A percentile compares a stretch with the other conserved stretches of the same genome.
Conservation (phyloP, 2,888 invertebrate genomes). For the Willowsia nigromaculata region DNA sequence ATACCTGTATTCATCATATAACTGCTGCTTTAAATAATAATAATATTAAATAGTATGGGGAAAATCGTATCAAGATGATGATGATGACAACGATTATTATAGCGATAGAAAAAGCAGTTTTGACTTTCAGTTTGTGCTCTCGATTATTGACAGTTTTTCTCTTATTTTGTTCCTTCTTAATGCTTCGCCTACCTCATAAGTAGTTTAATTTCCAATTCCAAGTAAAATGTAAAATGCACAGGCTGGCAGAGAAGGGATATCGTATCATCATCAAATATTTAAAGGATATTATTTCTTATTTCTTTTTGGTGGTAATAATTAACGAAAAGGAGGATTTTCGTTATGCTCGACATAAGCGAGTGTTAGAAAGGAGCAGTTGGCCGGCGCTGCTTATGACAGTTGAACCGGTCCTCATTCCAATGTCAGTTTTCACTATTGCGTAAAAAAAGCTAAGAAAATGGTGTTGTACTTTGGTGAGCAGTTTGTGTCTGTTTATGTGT, state of each 20-base stretch:
- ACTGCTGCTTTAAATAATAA: slow-evolving; percentile 15
- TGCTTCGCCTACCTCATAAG: background rate
- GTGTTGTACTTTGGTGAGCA: background rate
- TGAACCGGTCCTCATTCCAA: slow-evolving; percentile 59
- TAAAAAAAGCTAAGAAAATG: slow-evolving; percentile 43
- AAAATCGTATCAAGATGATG: slow-evolving; percentile 16
- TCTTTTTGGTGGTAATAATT: slow-evolving; percentile 49
- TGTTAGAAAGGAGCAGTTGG: slow-evolving; percentile 64
- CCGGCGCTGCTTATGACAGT: slow-evolving; percentile 69
- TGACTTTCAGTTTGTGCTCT: slow-evolving; percentile 19
- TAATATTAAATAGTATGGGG: background rate
- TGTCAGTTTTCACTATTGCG: slow-evolving; percentile 45
- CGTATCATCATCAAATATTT: slow-evolving; percentile 58
- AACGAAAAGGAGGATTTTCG: slow-evolving; percentile 45
- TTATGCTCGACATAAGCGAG: slow-evolving; percentile 3
- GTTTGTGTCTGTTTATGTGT: background rate
- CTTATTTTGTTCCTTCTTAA: background rate
- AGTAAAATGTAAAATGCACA: too few relatives aligned
- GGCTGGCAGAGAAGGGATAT: background rate
- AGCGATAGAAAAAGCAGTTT: slow-evolving; percentile 23
- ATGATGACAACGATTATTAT: slow-evolving; percentile 24
- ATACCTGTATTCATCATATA: background rate
- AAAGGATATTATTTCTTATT: slow-evolving; percentile 48
- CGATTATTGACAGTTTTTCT: slow-evolving; percentile 36
- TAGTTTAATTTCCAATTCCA: slow-evolving; percentile 37